phyloP scores from a whole-genome alignment of 2,113 vertebrate species.

The Cyprinodon brontotheroides region DNA sequence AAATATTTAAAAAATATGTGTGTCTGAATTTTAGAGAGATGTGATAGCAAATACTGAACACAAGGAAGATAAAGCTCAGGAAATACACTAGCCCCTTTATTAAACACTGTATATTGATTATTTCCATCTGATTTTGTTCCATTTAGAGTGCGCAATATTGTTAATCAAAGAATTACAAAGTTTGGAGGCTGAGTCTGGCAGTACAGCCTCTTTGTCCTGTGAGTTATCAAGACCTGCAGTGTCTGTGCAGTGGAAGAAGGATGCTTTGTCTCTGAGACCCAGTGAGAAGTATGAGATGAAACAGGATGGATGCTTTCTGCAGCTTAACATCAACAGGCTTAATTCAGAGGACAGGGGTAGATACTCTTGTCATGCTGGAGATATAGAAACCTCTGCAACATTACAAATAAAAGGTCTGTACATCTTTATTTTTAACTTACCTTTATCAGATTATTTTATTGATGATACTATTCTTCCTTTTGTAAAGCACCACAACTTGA shows the following conservation, averaged over 20 bases:
- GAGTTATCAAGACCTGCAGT: slow-evolving; percentile 78
- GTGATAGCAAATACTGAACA: background rate
- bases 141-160: slow-evolving; percentile 26
- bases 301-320: slow-evolving; percentile 69
- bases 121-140: background rate
- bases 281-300: slow-evolving; percentile 85
- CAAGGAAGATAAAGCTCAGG: background rate
- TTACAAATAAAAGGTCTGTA: slow-evolving; percentile 25
- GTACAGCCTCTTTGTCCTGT: slow-evolving; percentile 74
- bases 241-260: slow-evolving; percentile 75
- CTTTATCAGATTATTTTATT: background rate
- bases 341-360: slow-evolving; percentile 80
- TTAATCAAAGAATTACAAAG: slow-evolving; percentile 78
- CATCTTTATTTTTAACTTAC: slow-evolving; percentile 9
- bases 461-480: background rate
- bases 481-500: slow-evolving; percentile 18
- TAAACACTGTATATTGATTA: background rate
- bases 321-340: slow-evolving; percentile 80
- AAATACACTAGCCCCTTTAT: background rate
- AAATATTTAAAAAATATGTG: too few species aligned
- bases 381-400: slow-evolving; percentile 61
- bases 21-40: background rate
- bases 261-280: slow-evolving; percentile 66
- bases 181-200: slow-evolving; percentile 77
- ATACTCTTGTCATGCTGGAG: slow-evolving; percentile 77